phyloP scores from a whole-genome alignment of 2,113 vertebrate species.

The Cheirogaleus medius region DNA sequence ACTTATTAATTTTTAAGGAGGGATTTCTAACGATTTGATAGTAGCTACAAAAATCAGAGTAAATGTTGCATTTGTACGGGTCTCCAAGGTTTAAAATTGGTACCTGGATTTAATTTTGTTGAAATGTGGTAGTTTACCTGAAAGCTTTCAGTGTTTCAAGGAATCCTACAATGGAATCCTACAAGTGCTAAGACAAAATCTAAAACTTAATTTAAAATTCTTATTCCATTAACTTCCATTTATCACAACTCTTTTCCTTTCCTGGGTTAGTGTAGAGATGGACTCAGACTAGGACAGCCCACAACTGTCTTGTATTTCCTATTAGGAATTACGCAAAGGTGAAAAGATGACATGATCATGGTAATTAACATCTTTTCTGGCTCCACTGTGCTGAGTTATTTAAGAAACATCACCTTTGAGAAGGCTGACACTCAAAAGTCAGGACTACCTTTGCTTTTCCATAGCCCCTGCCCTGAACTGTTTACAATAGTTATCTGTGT shows the following conservation, averaged over 20 bases:
- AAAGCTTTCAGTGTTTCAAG: neutral
- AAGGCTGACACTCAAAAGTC: neutral
- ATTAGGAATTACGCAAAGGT: neutral
- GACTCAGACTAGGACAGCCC: neutral
- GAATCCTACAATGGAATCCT: neutral
- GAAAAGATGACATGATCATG: neutral
- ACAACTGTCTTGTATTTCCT: neutral
- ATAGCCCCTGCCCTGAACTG: too few species aligned
- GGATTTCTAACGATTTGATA: conserved; percentile 59
- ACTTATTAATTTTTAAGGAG: conserved; percentile 74
- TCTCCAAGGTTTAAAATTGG: conserved; percentile 55
- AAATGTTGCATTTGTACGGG: conserved; percentile 38
- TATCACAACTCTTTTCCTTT: neutral
- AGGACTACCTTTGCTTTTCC: neutral
- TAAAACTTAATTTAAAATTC: neutral
- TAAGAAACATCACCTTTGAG: neutral
- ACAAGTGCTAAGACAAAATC: conserved; percentile 1
- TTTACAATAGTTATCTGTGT: neutral
- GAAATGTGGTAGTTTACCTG: neutral
- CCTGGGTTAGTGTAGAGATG: neutral
- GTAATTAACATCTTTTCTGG: neutral
- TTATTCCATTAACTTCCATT: neutral
- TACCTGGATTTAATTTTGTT: conserved; percentile 58
- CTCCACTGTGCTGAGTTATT: conserved; percentile 29
- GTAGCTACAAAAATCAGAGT: conserved; percentile 66